Percentiles rank a stretch among this genome's conserved stretches.
Conservation (phyloP, 2,888 invertebrate species). For the Brenthis daphne region DNA sequence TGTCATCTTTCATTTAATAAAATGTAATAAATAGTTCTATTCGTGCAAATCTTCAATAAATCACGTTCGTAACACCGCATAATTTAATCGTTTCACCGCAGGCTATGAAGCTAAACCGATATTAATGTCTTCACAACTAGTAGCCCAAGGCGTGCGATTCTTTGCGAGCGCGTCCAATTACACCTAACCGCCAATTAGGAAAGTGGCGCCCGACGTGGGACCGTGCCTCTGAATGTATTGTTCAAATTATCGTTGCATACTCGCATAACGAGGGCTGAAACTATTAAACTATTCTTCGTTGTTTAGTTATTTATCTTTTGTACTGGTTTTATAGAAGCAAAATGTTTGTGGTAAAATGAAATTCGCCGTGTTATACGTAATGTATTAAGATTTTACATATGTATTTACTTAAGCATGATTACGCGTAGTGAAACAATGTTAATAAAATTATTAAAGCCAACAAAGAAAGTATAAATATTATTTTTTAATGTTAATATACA, state of each 20-base stretch:
- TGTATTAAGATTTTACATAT: too few relatives aligned
- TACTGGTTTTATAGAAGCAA: neutral
- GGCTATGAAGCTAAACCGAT: constrained; percentile 27
- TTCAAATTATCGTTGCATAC: constrained; percentile 48
- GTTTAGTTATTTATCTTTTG: constrained; percentile 1
- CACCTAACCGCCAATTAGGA: constrained; percentile 55
- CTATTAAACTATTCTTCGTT: constrained; percentile 6
- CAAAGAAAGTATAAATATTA: constrained; percentile 1
- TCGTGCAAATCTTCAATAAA: constrained; percentile 19
- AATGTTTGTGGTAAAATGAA: neutral
- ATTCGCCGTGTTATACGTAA: too few relatives aligned
- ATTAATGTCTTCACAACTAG: constrained; percentile 37
- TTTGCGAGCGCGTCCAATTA: constrained; percentile 51
- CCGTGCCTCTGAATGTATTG: constrained; percentile 58
- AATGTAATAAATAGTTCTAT: neutral
- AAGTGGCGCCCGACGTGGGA: constrained; percentile 52
- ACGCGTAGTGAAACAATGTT: too few relatives aligned
- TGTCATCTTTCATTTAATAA: neutral
- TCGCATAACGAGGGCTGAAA: constrained; percentile 10
- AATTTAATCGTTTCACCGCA: constrained; percentile 28
- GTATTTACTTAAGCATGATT: too few relatives aligned
- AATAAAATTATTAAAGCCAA: too few relatives aligned
- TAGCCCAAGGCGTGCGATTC: constrained; percentile 36
- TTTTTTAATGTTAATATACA: neutral
- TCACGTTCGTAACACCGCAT: constrained; percentile 25